Conservation (phyloP, 2,797 vertebrate genomes). For the Macropodus opercularis region DNA sequence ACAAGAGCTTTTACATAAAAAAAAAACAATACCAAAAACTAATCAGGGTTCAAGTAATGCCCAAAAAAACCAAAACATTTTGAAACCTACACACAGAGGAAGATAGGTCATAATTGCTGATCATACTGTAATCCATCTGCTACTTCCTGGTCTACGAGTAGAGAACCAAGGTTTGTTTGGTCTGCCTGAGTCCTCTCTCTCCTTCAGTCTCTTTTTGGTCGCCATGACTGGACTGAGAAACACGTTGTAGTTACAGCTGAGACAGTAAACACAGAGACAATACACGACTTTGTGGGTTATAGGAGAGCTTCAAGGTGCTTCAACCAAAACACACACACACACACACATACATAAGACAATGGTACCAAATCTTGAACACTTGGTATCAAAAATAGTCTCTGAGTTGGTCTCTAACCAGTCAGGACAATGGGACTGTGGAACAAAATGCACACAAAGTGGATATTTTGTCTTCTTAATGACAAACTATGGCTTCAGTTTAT, state of each 20-base stretch:
- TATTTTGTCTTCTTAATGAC: conserved; percentile 70
- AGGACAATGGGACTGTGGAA: conserved; percentile 77
- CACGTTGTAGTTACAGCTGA: conserved; percentile 83
- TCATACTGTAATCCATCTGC: conserved; percentile 64
- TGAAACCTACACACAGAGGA: conserved; percentile 60
- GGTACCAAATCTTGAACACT: conserved; percentile 84
- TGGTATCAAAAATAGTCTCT: conserved; percentile 96
- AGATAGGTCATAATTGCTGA: conserved; percentile 53
- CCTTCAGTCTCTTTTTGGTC: conserved; percentile 81
- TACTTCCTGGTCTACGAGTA: conserved; percentile 67
- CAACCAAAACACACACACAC: conserved; percentile 35
- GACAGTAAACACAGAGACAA: conserved; percentile 76
- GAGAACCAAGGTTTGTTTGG: conserved; percentile 71
- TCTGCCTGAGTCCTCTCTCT: conserved; percentile 68
- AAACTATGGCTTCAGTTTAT: conserved; percentile 90
- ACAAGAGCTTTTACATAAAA: conserved; percentile 76
- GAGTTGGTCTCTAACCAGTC: conserved; percentile 89
- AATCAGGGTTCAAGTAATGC: conserved; percentile 87
- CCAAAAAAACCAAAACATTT: conserved; percentile 77
- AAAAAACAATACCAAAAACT: conserved; percentile 77
- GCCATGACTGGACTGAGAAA: conserved; percentile 84
- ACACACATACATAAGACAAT: conserved; percentile 54
- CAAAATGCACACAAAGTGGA: conserved; percentile 85
- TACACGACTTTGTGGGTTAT: conserved; percentile 56
- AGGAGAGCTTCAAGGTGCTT: conserved; percentile 69